Conservation (phyloP, 2,113 vertebrate genomes). For the Datnioides undecimradiatus region DNA sequence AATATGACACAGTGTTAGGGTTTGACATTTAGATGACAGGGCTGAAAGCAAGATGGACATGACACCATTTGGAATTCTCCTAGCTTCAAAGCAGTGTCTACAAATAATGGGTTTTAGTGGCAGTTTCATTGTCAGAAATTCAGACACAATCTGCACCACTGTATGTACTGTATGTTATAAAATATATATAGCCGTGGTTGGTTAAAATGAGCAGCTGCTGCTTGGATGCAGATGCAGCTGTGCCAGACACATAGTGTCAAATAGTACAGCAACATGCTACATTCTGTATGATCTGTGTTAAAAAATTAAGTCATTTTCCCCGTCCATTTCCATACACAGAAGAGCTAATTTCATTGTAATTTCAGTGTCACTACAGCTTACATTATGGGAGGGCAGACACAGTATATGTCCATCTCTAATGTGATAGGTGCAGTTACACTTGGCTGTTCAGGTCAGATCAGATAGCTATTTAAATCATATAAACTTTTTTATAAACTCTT, state of each 20-base stretch:
- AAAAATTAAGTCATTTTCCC: too few species aligned
- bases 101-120: background rate
- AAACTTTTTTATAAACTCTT: too few species aligned
- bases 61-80: background rate
- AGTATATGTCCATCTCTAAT: background rate
- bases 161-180: background rate
- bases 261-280: too few species aligned
- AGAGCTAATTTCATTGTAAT: constrained; percentile 1
- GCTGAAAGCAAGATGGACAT: background rate
- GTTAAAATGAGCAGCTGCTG: constrained; percentile 1
- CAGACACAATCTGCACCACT: background rate
- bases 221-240: background rate
- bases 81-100: background rate
- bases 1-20: background rate
- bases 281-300: too few species aligned
- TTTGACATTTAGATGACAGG: background rate
- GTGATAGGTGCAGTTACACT: background rate
- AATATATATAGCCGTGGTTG: background rate
- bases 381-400: background rate
- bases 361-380: background rate
- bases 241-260: background rate
- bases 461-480: too few species aligned
- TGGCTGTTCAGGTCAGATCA: background rate
- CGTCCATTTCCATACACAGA: too few species aligned
- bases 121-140: background rate